Evolutionary conservation across 2,888 invertebrate genomes (phyloP), one percentile per base, ranked within the genome.

Genomic region (Drosophila emarginata): DNA sequence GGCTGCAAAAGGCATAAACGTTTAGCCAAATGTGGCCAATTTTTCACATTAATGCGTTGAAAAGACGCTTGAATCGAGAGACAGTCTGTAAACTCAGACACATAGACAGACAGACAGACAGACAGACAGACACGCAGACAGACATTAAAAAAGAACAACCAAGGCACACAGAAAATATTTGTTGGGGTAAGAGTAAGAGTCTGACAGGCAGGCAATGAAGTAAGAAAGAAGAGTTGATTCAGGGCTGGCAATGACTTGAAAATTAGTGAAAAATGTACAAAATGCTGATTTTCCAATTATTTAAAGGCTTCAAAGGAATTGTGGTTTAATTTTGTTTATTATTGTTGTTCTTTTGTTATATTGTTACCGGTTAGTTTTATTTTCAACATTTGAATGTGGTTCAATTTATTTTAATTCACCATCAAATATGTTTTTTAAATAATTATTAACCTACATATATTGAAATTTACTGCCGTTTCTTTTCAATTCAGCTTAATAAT

Each of bases 21-120:
- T 77, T 76, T 64, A 58, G 67, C 52, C 32, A 70, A 73, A 73
- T 70, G 65, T 66, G 61, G 67, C 57, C 67, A 73, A 76, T 79
- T 77, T 72, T 64, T 70, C 63, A 72, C 52, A 72, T 69, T 59
- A 69, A 72, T 76, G 69, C 62, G 45, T 26, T 60, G 45, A 36
- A 62, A 51, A 63, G 63, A 60, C 51, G 58, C 76, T 72, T 2
- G 45, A 66, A 50, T 18, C 21, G 9, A 36, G 50, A 28, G 28
- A 59, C 59, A 58, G 58, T 39, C 39, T 39, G 54, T 32, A 45
- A 54, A 54, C 26, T 26, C 37, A 26, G 50, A 14, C 51, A 21
- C 45, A 21, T 7, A 21, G 15, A 39, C 28, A 11, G 32, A 28
- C 12, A 52, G 26, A 26, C 26, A 26, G 26, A 26, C 26, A 26